Base-by-base conservation (phyloP, 2,797 vertebrate species). In the Malacoctenus gilli region DNA sequence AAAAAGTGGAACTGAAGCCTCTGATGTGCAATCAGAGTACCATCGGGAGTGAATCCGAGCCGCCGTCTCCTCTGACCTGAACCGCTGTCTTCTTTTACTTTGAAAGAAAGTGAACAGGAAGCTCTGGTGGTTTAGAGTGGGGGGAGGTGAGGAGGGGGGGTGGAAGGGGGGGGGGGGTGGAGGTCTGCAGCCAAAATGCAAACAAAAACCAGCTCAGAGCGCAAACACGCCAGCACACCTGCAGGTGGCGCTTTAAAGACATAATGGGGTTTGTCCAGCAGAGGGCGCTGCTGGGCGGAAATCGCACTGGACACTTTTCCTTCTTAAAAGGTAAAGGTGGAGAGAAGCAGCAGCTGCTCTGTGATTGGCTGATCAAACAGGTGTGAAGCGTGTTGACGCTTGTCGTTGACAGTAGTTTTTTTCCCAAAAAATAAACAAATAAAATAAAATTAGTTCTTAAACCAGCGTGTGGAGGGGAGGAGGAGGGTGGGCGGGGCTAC, bases 401-500 rank as follows among this genome's bases (percentile, higher is more conserved):
- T 77, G 83, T 50, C 66, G 87, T 19, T 1, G n/a, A n/a, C n/a
- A 2, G 21, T 3, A 19, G n/a, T 47, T 57, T 13, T n/a, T 31
- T 37, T 38, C 2, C 12, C 36, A 58, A 20, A 47, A 25, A n/a
- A 15, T 8, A 16, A 44, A 42, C 46, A 48, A 50, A n/a, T n/a
- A 44, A 72, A 71, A 35, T 28, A 28, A 28, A 28, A 9, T 28
- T 28, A 6, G 25, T 28, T 28, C 9, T 5, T 6, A 28, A 28
- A 28, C 25, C 25, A 28, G 25, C 25, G 9, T 6, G 42, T 32
- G 30, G 9, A 12, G 8, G 30, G 8, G 30, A 11, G 30, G 11
- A 32, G 30, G 11, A 11, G 30, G 4, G 80, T 85, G 80, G 78
- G 89, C 0, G 88, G 89, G 60, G 89, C 63, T 57, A 46, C 69